Conservation (phyloP, 1,140 invertebrate genomes). For the Mercenaria mercenaria region DNA sequence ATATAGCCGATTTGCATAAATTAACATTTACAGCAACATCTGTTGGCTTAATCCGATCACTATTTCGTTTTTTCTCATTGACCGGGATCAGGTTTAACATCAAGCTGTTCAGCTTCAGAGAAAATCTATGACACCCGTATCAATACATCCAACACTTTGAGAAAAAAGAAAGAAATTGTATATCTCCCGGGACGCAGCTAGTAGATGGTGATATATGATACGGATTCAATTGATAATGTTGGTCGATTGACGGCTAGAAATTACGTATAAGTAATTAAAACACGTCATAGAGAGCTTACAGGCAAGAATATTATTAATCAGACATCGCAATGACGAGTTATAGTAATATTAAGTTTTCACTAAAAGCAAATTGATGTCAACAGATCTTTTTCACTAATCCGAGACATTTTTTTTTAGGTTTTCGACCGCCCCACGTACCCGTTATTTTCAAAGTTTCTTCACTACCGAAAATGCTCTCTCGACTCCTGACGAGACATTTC, state of each 20-base stretch:
- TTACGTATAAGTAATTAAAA: neutral
- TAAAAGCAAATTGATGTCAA: no score
- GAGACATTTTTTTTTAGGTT: no score
- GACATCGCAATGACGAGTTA: no score
- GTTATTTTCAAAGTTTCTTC: no score
- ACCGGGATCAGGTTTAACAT: neutral
- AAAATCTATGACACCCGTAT: neutral
- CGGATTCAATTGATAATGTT: neutral
- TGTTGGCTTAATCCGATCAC: neutral
- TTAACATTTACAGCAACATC: neutral
- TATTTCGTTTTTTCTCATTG: neutral
- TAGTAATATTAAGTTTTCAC: no score
- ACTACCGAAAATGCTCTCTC: no score
- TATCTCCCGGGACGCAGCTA: neutral
- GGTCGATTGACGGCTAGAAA: neutral
- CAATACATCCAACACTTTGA: neutral
- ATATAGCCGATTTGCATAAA: constrained; percentile 17
- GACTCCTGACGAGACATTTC: no score
- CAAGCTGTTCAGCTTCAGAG: neutral
- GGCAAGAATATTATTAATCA: no score
- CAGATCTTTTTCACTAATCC: no score
- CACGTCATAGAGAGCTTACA: no score
- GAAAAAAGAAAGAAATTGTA: neutral
- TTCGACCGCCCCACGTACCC: no score
- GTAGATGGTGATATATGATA: neutral